Percentiles rank a stretch among this genome's conserved stretches.
Evolutionary conservation across 2,888 invertebrate species (phyloP).

Genomic region (Bugula neritina): DNA sequence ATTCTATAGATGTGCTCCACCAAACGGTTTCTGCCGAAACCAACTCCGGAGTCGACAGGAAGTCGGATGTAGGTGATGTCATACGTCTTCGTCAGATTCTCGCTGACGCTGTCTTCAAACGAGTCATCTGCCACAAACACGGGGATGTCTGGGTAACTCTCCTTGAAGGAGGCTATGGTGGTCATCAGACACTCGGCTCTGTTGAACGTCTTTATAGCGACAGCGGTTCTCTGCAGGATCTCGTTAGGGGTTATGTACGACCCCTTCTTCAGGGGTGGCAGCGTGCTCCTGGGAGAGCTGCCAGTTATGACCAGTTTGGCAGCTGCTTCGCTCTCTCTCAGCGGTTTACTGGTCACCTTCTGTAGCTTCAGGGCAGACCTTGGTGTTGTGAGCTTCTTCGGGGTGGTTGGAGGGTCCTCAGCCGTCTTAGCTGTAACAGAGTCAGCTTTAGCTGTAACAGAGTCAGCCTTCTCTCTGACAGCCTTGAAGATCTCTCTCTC

Average conservation of each 20-base stretch:
- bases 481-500: no score
- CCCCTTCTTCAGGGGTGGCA: neutral
- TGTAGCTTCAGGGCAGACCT: neutral
- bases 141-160: constrained; percentile 19
- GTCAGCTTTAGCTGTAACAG: neutral
- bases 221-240: constrained; percentile 23
- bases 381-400: neutral
- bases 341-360: neutral
- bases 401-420: neutral
- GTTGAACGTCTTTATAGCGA: constrained; percentile 20
- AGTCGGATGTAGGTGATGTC: constrained; percentile 14
- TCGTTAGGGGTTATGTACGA: constrained; percentile 17
- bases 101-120: constrained; percentile 12
- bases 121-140: constrained; percentile 19
- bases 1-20: constrained; percentile 16
- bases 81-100: neutral
- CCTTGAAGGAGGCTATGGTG: constrained; percentile 7
- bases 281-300: neutral
- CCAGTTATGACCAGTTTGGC: neutral
- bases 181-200: neutral
- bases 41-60: constrained; percentile 22
- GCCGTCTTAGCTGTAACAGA: neutral
- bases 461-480: neutral
- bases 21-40: constrained; percentile 13
- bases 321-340: neutral